Base-by-base conservation (phyloP, 2,113 vertebrate species). In the Scartelaos histophorus region DNA sequence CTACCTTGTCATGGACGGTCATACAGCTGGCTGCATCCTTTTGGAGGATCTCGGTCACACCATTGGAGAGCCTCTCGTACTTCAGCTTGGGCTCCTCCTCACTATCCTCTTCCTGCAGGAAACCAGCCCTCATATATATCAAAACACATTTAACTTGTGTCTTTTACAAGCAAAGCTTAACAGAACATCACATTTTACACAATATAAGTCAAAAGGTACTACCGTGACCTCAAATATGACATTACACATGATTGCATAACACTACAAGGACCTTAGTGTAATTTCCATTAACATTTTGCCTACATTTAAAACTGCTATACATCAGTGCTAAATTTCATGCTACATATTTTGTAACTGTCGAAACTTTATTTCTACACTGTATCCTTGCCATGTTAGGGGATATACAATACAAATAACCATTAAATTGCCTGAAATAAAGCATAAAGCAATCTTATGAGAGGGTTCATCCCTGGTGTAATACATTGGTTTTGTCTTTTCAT, bases 71-170 rank as follows among this genome's bases (percentile, higher is more conserved):
- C 0, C 98, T 93, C 85, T 99, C 98, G 34, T 99, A 99, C 87
- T 98, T 99, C 77, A 99, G 91, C 79, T 99, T 99, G 35, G 98
- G 97, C 68, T 99, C 98, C 91, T 98, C 98, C 92, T 98, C 97
- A 6, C 96, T 98, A 77, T 98, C 97, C 88, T 98, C 97, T 87
- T 99, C 98, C 97, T 99, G 75, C 6, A 75, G 45, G 71, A n/a
- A 43, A 43, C 38, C 38, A 43, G 38, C 38, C 2, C 38, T 43
- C 10, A 10, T 1, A 1, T 43, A 43, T 9, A 43, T 43, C 38
- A 43, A 43, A 43, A 43, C 1, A 0, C 10, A 43, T 43, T 43
- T 43, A 7, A 43, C 38, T 43, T 43, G 2, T 29, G 29, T 29
- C 4, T 29, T 29, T 43, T 38, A 38, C 9, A 38, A 38, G 35